A percentile compares a stretch with the other conserved stretches of the same genome.
phyloP scores from a whole-genome alignment of 2,113 vertebrate genomes.

The Petrocephalus zakoni region DNA sequence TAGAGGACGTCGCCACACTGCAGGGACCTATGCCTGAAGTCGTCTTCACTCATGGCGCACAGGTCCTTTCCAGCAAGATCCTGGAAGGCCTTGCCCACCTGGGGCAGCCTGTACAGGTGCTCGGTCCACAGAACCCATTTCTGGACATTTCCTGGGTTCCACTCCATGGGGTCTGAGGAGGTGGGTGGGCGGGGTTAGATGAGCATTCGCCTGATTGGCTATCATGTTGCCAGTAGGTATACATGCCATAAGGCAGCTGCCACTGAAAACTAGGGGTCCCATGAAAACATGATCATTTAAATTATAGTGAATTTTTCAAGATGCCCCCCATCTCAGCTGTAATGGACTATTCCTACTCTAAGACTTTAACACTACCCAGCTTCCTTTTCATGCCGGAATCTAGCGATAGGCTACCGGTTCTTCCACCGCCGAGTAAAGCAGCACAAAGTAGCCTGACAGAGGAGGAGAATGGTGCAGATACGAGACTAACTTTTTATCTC shows the following conservation, averaged over 20 bases:
- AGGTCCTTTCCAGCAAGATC: slow-evolving; percentile 77
- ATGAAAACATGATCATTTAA: background rate
- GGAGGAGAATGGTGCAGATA: background rate
- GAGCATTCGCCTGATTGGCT: background rate
- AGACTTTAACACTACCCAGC: background rate
- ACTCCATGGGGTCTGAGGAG: slow-evolving; percentile 70
- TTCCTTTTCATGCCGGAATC: background rate
- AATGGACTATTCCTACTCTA: background rate
- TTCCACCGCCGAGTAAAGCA: background rate
- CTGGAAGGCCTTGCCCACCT: slow-evolving; percentile 75
- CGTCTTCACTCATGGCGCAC: slow-evolving; percentile 79
- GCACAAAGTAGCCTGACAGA: background rate
- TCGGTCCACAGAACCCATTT: slow-evolving; percentile 94
- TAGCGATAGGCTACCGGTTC: background rate
- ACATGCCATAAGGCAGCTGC: background rate
- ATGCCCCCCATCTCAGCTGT: background rate
- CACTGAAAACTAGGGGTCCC: background rate
- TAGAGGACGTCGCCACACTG: slow-evolving; percentile 77
- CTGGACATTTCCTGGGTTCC: slow-evolving; percentile 79
- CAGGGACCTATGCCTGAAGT: slow-evolving; percentile 76
- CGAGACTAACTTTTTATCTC: background rate
- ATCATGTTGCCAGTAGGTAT: background rate
- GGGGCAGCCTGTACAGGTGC: slow-evolving; percentile 80
- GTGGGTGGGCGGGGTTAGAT: background rate
- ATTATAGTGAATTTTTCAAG: background rate